phyloP scores from a whole-genome alignment of 2,113 vertebrate genomes.

The Chaetops frenatus region DNA sequence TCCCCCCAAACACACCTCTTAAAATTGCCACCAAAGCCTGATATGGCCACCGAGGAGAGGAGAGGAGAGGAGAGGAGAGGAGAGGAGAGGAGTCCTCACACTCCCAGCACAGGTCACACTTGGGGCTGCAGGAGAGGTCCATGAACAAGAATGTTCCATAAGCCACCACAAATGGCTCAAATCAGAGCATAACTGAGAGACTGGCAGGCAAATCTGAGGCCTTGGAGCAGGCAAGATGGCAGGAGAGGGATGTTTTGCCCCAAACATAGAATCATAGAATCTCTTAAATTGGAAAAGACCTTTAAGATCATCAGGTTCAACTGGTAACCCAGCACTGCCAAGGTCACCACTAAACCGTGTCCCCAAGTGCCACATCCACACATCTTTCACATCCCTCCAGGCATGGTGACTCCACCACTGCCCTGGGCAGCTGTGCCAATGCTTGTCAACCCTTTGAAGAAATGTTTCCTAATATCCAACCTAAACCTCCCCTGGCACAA shows the following conservation, averaged over 20 bases:
- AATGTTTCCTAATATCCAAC: not conserved
- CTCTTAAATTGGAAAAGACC: not conserved
- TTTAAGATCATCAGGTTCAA: fast-evolving
- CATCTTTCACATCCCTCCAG: not conserved
- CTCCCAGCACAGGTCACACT: fast-evolving
- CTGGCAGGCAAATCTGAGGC: not conserved
- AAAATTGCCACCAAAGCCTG: not conserved
- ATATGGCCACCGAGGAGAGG: not conserved
- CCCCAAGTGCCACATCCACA: not conserved
- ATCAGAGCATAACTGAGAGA: not conserved
- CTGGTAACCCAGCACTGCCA: not conserved
- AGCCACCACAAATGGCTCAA: not conserved
- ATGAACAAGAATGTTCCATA: not conserved
- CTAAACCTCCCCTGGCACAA: not conserved
- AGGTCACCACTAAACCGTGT: not conserved
- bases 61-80: too few species aligned
- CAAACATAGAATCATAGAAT: not conserved
- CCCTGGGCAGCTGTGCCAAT: not conserved
- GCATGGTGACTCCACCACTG: not conserved
- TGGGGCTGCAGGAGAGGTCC: not conserved
- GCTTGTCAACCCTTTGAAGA: not conserved
- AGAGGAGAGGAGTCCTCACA: not conserved
- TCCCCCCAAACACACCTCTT: too few species aligned
- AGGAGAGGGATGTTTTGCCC: not conserved
- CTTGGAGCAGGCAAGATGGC: not conserved